Evolutionary conservation across 2,797 vertebrate species (phyloP), one percentile per base, ranked within the genome.

Genomic region (Manis javanica): DNA sequence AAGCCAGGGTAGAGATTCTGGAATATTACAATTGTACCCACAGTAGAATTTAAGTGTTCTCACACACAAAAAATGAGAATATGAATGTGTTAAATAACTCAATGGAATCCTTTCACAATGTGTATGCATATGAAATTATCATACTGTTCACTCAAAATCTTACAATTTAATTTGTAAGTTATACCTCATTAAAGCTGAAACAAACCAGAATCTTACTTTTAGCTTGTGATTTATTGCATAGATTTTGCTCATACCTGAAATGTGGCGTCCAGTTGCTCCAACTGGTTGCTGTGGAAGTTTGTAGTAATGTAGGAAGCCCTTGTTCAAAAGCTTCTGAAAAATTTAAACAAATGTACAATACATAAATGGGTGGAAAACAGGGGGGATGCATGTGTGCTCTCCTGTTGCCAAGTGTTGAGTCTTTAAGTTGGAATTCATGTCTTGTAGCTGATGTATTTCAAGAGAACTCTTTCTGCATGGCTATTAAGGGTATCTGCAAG

Each of bases 151-250:
- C 29, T 85, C 63, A 14, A 75, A 64, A 75, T 75, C 66, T 75
- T 59, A 57, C n/a, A 39, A 7, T 59, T 91, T 82, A 42, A 34
- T 77, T 68, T 81, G 59, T 87, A 23, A 71, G 3, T 64, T 68
- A 29, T 19, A 68, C 26, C n/a, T 82, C 69, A 72, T 3, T 55
- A 66, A 95, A 37, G 57, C n/a, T 87, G 68, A 18, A 66, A 81
- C n/a, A 95, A 92, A 71, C 21, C 64, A 87, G 72, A 90, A 16
- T 86, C 16, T 87, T 72, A 72, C 85, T 92, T 94, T 95, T 90
- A 81, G 51, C 49, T 3, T 96, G 61, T 95, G 75, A 89, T 57
- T 72, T 92, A 82, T 71, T 87, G n/a, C 31, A 46, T 71, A 91
- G 66, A 71, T 84, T 96, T 93, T 78, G n/a, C 39, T 94, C 46